Evolutionary conservation across 1,140 invertebrate species (phyloP).

Genomic region (Colletes latitarsis): DNA sequence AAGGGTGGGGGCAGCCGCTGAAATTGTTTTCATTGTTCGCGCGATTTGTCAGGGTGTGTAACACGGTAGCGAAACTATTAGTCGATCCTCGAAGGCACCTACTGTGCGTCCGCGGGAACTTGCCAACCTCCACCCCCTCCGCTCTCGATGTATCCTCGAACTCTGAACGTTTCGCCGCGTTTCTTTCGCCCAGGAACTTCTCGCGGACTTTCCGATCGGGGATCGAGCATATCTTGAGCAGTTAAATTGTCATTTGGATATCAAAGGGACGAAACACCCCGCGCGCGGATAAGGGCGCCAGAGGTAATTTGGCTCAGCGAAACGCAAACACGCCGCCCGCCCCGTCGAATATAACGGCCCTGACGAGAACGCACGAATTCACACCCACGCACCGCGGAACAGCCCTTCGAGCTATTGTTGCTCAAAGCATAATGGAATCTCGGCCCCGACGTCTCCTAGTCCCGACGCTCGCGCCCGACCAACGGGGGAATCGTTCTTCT

Average conservation of each 20-base stretch:
- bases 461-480: constrained; percentile 21
- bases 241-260: constrained; percentile 81
- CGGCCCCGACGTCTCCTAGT: constrained; percentile 65
- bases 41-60: constrained; percentile 79
- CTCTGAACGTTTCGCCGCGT: too few species aligned
- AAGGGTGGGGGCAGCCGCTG: constrained; percentile 47
- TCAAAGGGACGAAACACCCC: constrained; percentile 78
- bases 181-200: too few species aligned
- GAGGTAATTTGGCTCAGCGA: constrained; percentile 79
- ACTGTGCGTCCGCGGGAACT: constrained; percentile 31
- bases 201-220: not conserved
- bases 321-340: constrained; percentile 75
- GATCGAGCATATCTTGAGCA: constrained; percentile 62
- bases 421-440: constrained; percentile 81
- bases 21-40: constrained; percentile 80
- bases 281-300: constrained; percentile 77
- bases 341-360: constrained; percentile 70
- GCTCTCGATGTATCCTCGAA: constrained; percentile 2
- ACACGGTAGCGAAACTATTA: constrained; percentile 80
- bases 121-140: too few species aligned
- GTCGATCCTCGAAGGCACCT: constrained; percentile 48
- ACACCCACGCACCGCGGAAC: constrained; percentile 77
- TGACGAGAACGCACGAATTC: constrained; percentile 76
- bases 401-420: constrained; percentile 80
- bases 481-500: constrained; percentile 20